A percentile compares a stretch with the other conserved stretches of the same genome.
These are phyloP conservation scores for Griposia aprilina DNA, from an alignment of 2,888 invertebrate genomes.

Conservation along the genomic window DNA sequence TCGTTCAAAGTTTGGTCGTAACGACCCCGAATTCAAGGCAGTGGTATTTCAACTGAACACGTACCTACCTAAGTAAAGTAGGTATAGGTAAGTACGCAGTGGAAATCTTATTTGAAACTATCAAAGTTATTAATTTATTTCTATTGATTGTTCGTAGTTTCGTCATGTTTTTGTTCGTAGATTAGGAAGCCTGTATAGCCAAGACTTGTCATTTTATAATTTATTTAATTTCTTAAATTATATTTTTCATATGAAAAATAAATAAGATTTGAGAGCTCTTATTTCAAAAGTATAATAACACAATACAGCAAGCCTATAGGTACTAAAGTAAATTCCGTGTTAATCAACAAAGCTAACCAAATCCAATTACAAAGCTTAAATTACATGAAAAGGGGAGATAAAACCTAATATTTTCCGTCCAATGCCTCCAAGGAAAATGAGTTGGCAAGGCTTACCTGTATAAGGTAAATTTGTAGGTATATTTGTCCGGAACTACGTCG, in stretches of 20 bases:
- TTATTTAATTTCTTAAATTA: slow-evolving; percentile 22
- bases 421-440: slow-evolving; percentile 52
- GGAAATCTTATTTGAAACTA: slow-evolving; percentile 43
- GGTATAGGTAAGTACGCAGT: slow-evolving; percentile 20
- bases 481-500: slow-evolving; percentile 57
- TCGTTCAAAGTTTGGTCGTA: slow-evolving; percentile 81
- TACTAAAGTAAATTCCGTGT: neutral
- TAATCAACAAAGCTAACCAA: slow-evolving; percentile 23
- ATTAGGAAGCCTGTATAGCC: slow-evolving; percentile 11
- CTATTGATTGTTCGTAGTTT: neutral
- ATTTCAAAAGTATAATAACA: neutral
- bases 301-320: neutral
- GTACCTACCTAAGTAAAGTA: slow-evolving; percentile 28
- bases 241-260: neutral
- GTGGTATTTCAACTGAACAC: slow-evolving; percentile 62
- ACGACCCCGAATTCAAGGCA: slow-evolving; percentile 67
- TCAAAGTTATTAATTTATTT: slow-evolving; percentile 18
- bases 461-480: slow-evolving; percentile 58
- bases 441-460: slow-evolving; percentile 54
- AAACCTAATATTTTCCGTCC: slow-evolving; percentile 46
- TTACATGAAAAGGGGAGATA: slow-evolving; percentile 43
- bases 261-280: neutral
- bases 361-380: slow-evolving; percentile 33
- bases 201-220: slow-evolving; percentile 26
- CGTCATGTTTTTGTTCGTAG: slow-evolving; percentile 18